Evolutionary conservation across 2,888 invertebrate species (phyloP).

Genomic region (Metopia argyrocephala): DNA sequence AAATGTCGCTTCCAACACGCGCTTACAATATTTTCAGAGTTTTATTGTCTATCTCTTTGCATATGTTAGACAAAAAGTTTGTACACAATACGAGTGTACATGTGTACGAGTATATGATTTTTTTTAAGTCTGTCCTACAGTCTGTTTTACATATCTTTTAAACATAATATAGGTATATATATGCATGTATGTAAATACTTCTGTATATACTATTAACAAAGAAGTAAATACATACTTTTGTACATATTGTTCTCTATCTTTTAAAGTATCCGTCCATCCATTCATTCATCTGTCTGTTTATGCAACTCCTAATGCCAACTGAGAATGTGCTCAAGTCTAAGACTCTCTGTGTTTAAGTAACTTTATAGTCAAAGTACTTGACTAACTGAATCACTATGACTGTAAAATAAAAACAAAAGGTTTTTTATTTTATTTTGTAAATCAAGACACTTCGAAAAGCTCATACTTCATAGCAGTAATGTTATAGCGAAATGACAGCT

Average conservation of each 20-base stretch:
- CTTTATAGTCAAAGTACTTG: slow-evolving; percentile 58
- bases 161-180: slow-evolving; percentile 14
- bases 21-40: slow-evolving; percentile 67
- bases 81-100: too few species aligned
- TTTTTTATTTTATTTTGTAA: slow-evolving; percentile 32
- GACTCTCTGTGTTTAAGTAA: slow-evolving; percentile 19
- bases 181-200: slow-evolving; percentile 1
- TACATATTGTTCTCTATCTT: neutral
- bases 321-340: slow-evolving; percentile 25
- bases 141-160: slow-evolving; percentile 34
- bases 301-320: slow-evolving; percentile 41
- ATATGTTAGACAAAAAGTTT: slow-evolving; percentile 61
- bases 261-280: slow-evolving; percentile 19
- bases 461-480: slow-evolving; percentile 24
- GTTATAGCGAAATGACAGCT: neutral
- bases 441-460: slow-evolving; percentile 53
- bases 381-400: slow-evolving; percentile 60
- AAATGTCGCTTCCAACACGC: slow-evolving; percentile 77
- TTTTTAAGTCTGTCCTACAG: slow-evolving; percentile 29
- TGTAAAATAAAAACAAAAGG: slow-evolving; percentile 55
- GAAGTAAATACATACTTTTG: neutral
- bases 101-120: too few species aligned
- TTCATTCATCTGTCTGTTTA: slow-evolving; percentile 34
- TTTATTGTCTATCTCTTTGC: slow-evolving; percentile 57
- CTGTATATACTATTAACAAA: too few species aligned